Evolutionary conservation across 2,797 vertebrate genomes (phyloP), one percentile per base, ranked within the genome.

Genomic region (Semaprochilodus insignis): DNA sequence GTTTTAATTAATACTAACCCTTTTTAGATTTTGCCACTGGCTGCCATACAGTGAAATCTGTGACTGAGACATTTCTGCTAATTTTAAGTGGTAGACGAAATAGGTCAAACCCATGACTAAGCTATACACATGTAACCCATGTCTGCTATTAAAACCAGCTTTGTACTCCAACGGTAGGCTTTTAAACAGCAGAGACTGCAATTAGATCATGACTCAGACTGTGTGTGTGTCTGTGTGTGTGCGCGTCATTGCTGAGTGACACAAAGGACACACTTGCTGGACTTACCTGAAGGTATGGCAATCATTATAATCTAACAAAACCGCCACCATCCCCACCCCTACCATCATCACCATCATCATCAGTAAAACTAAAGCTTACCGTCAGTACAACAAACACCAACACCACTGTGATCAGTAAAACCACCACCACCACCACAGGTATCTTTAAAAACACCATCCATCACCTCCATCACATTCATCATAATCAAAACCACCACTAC

Each of bases 161-260:
- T 66, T 34, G 11, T 40, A 40, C 34, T n/a, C 34, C 2, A 4
- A 1, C 65, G 21, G 34, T 21, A 21, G 34, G 19, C 65, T 66
- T 34, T 34, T 36, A 15, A 34, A 6, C 63, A 67, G 19, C 36
- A 34, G n/a, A 69, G 75, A 54, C 48, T 62, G 57, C 57, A 62
- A 60, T 77, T 65, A 48, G 55, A 76, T 44, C 40, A 44, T 84
- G 83, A 80, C 48, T 84, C 66, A 72, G n/a, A 52, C 34, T 16
- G 25, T 36, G 73, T 34, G 51, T 52, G 10, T 31, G n/a, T 19
- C 14, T 54, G 6, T 16, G 54, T 52, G 10, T 31, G n/a, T 19
- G 23, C 31, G 6, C 14, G 54, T 65, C 77, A 80, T 6, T 54
- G 34, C 57, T 65, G 23, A 52, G 44, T 31, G 15, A 57, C 21